Conservation (phyloP, 1,140 invertebrate genomes). For the Sogatella furcifera region DNA sequence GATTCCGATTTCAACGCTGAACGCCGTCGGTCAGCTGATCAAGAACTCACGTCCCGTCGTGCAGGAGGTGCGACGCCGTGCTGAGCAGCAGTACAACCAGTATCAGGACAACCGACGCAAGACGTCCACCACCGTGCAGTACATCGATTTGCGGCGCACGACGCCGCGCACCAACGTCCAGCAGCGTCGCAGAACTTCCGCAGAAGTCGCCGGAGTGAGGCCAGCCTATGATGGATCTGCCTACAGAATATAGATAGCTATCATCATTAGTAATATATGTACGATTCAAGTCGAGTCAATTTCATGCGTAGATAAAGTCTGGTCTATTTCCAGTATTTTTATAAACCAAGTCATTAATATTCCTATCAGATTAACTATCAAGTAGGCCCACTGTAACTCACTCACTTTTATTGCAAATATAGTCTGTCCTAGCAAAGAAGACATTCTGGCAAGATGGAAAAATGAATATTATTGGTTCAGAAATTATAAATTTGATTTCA, state of each 20-base stretch:
- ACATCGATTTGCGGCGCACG: background rate
- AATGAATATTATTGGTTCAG: no score
- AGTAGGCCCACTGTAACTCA: no score
- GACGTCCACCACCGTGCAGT: background rate
- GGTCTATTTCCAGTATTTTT: no score
- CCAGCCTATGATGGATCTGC: background rate
- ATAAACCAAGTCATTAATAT: no score
- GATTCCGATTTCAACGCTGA: constrained; percentile 17
- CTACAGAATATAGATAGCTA: background rate
- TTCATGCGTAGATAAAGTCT: no score
- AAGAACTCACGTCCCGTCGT: constrained; percentile 16
- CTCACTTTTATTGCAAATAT: no score
- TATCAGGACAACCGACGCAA: constrained; percentile 2
- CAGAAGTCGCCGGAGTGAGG: background rate
- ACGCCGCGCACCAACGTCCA: background rate
- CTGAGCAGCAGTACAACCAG: constrained; percentile 14
- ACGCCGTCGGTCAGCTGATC: constrained; percentile 16
- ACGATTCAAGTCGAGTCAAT: no score
- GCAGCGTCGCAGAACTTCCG: background rate
- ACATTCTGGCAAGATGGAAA: no score
- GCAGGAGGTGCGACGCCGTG: constrained; percentile 12
- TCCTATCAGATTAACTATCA: no score
- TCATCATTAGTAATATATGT: no score
- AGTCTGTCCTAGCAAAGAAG: no score
- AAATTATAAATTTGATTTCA: no score